Conservation (phyloP, 1,140 invertebrate genomes). For the Brachionus calyciflorus region DNA sequence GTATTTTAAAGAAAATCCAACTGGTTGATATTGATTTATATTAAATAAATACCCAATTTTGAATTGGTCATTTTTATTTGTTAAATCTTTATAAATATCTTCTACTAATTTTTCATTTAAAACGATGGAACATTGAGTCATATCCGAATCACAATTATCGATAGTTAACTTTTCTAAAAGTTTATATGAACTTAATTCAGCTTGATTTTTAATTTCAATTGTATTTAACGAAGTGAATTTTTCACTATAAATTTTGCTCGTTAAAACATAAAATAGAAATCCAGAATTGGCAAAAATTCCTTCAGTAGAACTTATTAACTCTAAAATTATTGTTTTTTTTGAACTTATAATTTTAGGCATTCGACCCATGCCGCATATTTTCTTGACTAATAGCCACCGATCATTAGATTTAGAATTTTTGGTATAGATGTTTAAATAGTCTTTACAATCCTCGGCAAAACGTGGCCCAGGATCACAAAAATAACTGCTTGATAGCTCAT, state of each 20-base stretch:
- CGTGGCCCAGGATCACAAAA: constrained; percentile 41
- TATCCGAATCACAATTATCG: neutral
- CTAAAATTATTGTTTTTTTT: neutral
- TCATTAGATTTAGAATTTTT: neutral
- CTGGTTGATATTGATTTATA: constrained; percentile 26
- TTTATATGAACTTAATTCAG: constrained; percentile 6
- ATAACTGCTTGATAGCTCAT: neutral
- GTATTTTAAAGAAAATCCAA: constrained; percentile 18
- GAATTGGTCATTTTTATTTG: neutral
- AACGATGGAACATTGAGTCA: neutral
- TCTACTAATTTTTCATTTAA: neutral
- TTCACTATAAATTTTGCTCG: neutral
- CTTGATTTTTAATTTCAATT: neutral
- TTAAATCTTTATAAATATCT: neutral
- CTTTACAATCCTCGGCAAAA: neutral
- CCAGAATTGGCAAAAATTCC: constrained; percentile 42
- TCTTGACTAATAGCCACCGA: neutral
- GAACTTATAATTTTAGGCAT: constrained; percentile 12
- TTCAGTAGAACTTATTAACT: neutral
- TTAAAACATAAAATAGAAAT: constrained; percentile 14
- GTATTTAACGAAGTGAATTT: neutral
- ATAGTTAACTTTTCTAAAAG: neutral
- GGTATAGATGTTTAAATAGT: constrained; percentile 10
- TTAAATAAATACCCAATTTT: constrained; percentile 22
- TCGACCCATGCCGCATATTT: constrained; percentile 41